Conservation (phyloP, 2,113 vertebrate species). For the Phrynosoma blainvillii region DNA sequence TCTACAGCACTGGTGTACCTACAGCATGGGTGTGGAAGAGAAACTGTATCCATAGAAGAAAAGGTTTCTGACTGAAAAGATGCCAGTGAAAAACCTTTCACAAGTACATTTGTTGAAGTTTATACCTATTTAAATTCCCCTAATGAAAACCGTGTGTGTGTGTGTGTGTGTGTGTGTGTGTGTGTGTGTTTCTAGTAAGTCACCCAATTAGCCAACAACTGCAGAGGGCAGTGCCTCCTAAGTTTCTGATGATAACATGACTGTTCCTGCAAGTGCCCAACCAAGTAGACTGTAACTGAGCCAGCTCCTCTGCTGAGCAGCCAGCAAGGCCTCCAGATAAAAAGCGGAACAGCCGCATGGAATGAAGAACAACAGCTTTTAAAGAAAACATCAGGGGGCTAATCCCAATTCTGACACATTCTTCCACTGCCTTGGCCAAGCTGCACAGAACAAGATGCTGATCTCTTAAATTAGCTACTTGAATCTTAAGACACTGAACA, state of each 20-base stretch:
- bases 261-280: not conserved
- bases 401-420: constrained; percentile 5
- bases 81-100: not conserved
- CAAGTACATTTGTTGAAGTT: not conserved
- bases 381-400: constrained; percentile 17
- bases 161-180: too few species aligned
- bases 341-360: not conserved
- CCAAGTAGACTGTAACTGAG: not conserved
- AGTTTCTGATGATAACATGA: not conserved
- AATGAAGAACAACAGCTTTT: constrained; percentile 16
- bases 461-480: constrained; percentile 8
- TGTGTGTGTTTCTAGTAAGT: not conserved
- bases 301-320: not conserved
- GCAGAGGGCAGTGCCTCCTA: constrained; percentile 16
- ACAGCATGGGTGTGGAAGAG: not conserved
- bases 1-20: too few species aligned
- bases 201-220: constrained; percentile 5
- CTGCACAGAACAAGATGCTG: not conserved
- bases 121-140: not conserved
- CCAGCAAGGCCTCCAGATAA: constrained; percentile 13
- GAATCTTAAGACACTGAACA: not conserved
- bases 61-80: constrained; percentile 1
- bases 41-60: not conserved
- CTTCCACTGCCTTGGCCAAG: constrained; percentile 1
- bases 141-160: not conserved